These are phyloP conservation scores for Megastigmus dorsalis DNA, from an alignment of 2,888 invertebrate species.

Conservation along the genomic window DNA sequence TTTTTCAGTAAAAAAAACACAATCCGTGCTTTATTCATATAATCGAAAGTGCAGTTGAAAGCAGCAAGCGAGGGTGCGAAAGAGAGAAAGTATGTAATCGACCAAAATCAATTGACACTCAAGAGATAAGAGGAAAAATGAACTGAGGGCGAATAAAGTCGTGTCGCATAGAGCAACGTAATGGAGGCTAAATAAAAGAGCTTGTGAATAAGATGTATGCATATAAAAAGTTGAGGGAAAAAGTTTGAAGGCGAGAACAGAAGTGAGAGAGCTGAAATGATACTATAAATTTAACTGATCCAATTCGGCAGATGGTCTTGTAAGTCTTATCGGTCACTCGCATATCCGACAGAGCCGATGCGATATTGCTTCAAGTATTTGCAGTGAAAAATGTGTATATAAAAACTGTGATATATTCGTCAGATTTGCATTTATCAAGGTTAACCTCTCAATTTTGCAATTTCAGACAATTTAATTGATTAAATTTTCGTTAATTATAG, in stretches of 20 bases:
- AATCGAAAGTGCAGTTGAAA: no score
- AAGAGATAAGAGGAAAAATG: constrained; percentile 27
- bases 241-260: neutral
- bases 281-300: constrained; percentile 5
- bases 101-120: constrained; percentile 34
- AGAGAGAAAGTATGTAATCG: no score
- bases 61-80: no score
- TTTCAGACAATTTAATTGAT: no score
- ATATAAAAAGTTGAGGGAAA: neutral
- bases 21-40: no score
- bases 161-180: neutral
- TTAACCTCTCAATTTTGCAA: no score
- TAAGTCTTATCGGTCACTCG: constrained; percentile 33
- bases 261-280: neutral
- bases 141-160: neutral
- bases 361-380: neutral
- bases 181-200: neutral
- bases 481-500: no score
- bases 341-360: constrained; percentile 17
- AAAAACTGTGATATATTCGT: no score
- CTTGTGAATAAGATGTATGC: neutral
- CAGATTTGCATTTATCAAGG: no score
- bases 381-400: no score
- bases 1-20: no score
- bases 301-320: constrained; percentile 25